A percentile compares a stretch with the other conserved stretches of the same genome.
phyloP scores from a whole-genome alignment of 2,797 vertebrate genomes.

The Rousettus madagascariensis region DNA sequence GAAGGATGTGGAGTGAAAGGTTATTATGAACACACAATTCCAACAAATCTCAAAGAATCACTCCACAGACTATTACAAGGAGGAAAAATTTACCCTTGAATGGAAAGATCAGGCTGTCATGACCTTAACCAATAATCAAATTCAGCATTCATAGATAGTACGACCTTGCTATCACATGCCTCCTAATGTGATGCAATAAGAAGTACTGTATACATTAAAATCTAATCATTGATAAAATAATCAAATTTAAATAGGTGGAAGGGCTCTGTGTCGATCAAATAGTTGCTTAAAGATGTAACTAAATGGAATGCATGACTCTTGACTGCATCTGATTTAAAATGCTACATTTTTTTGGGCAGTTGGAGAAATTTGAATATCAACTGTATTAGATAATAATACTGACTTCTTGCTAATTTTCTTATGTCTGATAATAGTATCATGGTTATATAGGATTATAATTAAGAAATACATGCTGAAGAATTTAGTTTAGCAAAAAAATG shows the following conservation, averaged over 20 bases:
- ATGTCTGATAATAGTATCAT: not conserved
- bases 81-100: not conserved
- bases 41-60: not conserved
- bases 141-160: not conserved
- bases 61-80: not conserved
- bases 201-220: not conserved
- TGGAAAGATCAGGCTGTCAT: not conserved
- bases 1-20: not conserved
- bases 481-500: not conserved
- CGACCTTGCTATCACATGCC: not conserved
- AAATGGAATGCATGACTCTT: not conserved
- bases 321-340: not conserved
- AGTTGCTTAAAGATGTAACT: not conserved
- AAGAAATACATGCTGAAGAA: not conserved
- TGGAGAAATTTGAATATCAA: not conserved
- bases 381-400: constrained; percentile 32
- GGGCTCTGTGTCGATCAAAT: not conserved
- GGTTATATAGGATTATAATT: not conserved
- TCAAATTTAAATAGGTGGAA: not conserved
- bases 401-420: constrained; percentile 30
- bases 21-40: not conserved
- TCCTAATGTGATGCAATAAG: not conserved
- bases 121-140: not conserved
- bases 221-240: not conserved
- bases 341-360: not conserved